Percentiles rank a stretch among this genome's conserved stretches.
Evolutionary conservation across 2,888 invertebrate genomes (phyloP).

Genomic region (Miltochrista miniata): DNA sequence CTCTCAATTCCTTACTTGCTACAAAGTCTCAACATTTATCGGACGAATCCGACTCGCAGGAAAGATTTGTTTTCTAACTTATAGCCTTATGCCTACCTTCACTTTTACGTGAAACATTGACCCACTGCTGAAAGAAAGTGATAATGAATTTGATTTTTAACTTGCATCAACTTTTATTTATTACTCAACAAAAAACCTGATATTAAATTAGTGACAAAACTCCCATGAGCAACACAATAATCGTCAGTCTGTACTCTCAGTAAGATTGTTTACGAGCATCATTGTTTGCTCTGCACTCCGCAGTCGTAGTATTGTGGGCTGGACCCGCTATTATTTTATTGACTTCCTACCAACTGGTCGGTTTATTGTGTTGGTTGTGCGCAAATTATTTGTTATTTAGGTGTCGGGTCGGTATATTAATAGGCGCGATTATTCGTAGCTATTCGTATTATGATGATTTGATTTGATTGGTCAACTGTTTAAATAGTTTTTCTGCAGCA

Average conservation of each 20-base stretch:
- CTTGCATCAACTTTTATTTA: too few relatives aligned
- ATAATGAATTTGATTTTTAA: too few relatives aligned
- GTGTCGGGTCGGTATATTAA: conserved; percentile 30
- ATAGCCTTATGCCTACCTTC: too few relatives aligned
- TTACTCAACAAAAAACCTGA: too few relatives aligned
- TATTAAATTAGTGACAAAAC: background rate
- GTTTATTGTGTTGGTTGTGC: conserved; percentile 48
- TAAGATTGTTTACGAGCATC: conserved; percentile 62
- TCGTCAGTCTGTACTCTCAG: conserved; percentile 35
- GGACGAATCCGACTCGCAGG: too few relatives aligned
- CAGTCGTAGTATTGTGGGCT: conserved; percentile 49
- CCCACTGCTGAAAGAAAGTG: too few relatives aligned
- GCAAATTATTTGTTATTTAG: conserved; percentile 43
- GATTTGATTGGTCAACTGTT: conserved; percentile 11
- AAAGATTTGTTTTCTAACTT: too few relatives aligned
- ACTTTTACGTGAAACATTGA: too few relatives aligned
- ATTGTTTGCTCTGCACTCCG: conserved; percentile 57
- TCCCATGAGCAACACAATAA: conserved; percentile 8
- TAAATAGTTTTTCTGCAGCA: conserved; percentile 1
- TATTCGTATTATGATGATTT: conserved; percentile 14
- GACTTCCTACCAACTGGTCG: conserved; percentile 64
- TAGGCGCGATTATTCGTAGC: conserved; percentile 25
- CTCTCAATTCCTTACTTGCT: too few relatives aligned
- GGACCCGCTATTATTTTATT: conserved; percentile 66
- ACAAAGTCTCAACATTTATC: too few relatives aligned